Percentiles rank a stretch among this genome's conserved stretches.
Conservation (phyloP, 1,140 invertebrate genomes). For the Ooceraea biroi region DNA sequence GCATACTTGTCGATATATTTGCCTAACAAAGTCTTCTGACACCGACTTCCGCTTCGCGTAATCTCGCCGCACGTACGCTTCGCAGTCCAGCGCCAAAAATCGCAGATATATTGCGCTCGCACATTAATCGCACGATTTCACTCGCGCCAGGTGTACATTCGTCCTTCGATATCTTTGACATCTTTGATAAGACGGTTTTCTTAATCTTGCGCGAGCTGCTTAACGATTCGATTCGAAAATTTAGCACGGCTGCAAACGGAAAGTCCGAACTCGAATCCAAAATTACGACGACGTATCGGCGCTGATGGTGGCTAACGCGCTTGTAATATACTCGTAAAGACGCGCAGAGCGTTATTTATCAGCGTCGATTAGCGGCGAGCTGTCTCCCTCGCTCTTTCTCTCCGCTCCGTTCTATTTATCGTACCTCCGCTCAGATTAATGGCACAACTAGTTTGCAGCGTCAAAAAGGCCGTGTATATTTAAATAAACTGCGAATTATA, state of each 20-base stretch:
- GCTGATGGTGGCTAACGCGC: not conserved
- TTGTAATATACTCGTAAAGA: constrained; percentile 25
- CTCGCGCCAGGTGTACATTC: not conserved
- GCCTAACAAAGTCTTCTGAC: constrained; percentile 9
- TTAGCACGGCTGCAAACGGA: not conserved
- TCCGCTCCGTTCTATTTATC: constrained; percentile 47
- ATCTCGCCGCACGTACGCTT: not conserved
- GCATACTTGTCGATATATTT: constrained; percentile 1
- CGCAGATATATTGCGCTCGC: not conserved
- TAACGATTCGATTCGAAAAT: not conserved
- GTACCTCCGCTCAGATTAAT: constrained; percentile 39
- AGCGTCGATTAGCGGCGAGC: constrained; percentile 28
- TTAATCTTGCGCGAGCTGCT: not conserved
- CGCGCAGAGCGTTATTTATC: constrained; percentile 43
- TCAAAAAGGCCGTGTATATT: constrained; percentile 35
- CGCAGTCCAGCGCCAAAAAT: constrained; percentile 4
- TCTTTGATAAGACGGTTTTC: not conserved
- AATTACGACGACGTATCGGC: not conserved
- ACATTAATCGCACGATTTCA: too few relatives aligned
- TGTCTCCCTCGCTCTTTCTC: constrained; percentile 22
- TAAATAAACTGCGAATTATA: constrained; percentile 59
- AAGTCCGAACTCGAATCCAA: constrained; percentile 15
- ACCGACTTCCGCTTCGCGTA: not conserved
- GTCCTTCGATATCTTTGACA: not conserved
- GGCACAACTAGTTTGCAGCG: constrained; percentile 41